Evolutionary conservation across 2,113 vertebrate genomes (phyloP), one percentile per base, ranked within the genome.

Genomic region (Lontra canadensis): DNA sequence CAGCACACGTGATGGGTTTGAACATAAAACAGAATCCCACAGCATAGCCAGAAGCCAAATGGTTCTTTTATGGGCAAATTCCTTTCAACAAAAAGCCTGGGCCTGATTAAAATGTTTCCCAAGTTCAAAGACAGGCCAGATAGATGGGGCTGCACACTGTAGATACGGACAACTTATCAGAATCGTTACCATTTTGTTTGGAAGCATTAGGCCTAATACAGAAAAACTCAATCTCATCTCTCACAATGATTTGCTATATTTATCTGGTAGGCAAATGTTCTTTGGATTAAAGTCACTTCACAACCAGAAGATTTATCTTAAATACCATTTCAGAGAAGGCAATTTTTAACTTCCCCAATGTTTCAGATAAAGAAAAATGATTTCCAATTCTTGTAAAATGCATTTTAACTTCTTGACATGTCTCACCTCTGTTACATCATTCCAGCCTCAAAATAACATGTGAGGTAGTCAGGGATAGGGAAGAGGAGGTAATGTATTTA

Each of bases 71-170:
- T 6, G 79, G 49, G 36, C 4, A 92, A 92, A 92, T 94, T 83
- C 74, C 34, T 67, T 95, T 90, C 7, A 63, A 71, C 79, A 92
- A 81, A 91, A 92, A 63, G 5, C 13, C 42, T 59, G 80, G 29
- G 52, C 11, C 80, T 90, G 67, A 96, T 95, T 73, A 84, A 95
- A 82, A 74, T 78, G 29, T 91, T 91, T 76, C 71, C n/a, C 55
- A 84, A 90, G 81, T 88, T 96, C 69, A 95, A 90, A 92, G 78
- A 36, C 49, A 81, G 36, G 42, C 2, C 0, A 76, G 82, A 91
- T 31, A 90, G 42, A 55, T 69, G 65, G 44, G 44, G 39, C 52
- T 93, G 57, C 47, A 65, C 6, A 5, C 23, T 63, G 31, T 18
- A 89, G 71, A 86, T 85, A 86, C 0, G 6, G 34, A 39, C 17